Evolutionary conservation across 2,888 invertebrate genomes (phyloP), one percentile per base, ranked within the genome.

Genomic region (Dinocampus coccinellae): DNA sequence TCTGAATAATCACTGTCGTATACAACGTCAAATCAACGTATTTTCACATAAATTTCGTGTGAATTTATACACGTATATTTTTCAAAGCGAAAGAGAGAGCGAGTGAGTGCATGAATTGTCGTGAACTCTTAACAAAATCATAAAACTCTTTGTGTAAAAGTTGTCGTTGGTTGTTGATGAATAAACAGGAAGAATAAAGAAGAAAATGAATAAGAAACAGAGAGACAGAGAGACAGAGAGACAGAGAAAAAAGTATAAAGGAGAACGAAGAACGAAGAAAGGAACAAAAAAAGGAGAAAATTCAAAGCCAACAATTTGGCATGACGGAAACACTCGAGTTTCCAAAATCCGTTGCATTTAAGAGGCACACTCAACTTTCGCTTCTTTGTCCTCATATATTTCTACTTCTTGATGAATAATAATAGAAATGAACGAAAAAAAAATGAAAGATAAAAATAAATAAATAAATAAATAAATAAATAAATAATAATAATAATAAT

Each of bases 251-350:
- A 55, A 63, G n/a, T 57, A n/a, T 11, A 13, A 22, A 55, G 53
- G 58, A 57, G 61, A 34, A 69, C 13, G 58, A 61, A 60, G 26
- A 61, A 67, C 36, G 24, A 42, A 62, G 70, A 29, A 70, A 39
- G 57, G n/a, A n/a, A n/a, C n/a, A n/a, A n/a, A n/a, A n/a, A n/a
- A 60, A 68, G 57, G 70, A 39, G 13, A 57, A 57, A 55, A 75
- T 70, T 62, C 66, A 62, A 72, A 73, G 70, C 67, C 47, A 22
- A 20, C 52, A 20, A 64, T 64, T 64, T 16, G 29, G 42, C 33
- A 64, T 10, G 52, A 16, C 52, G 63, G 52, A 64, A 52, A 20
- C 26, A 64, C 33, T 64, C 13, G 63, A 64, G 26, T 47, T 64
- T 42, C 52, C 24, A 11, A 64, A 64, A 26, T 26, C 34, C 42